Conservation (phyloP, 1,140 invertebrate species). For the Battus philenor region DNA sequence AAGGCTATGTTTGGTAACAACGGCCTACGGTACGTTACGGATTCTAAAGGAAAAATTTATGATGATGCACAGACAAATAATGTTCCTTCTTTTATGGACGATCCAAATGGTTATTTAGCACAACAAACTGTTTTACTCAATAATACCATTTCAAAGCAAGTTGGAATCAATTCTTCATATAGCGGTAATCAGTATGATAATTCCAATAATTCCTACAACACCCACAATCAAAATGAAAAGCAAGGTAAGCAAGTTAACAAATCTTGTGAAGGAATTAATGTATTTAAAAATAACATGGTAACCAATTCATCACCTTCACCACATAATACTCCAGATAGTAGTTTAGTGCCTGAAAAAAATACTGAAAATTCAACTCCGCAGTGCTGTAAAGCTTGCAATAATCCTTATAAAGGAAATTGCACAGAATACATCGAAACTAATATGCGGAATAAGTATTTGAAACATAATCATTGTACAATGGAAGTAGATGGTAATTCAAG, state of each 20-base stretch:
- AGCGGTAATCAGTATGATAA: constrained; percentile 50
- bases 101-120: constrained; percentile 91
- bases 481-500: constrained; percentile 50
- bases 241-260: constrained; percentile 32
- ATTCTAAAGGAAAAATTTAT: constrained; percentile 41
- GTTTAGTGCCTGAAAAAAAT: constrained; percentile 66
- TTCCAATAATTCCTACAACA: constrained; percentile 28
- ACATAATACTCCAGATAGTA: constrained; percentile 76
- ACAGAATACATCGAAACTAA: constrained; percentile 46
- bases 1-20: constrained; percentile 53
- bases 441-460: constrained; percentile 47
- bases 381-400: constrained; percentile 63
- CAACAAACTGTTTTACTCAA: constrained; percentile 90
- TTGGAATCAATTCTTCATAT: constrained; percentile 70
- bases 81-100: constrained; percentile 85
- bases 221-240: constrained; percentile 39
- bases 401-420: constrained; percentile 52
- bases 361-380: constrained; percentile 34
- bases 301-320: constrained; percentile 59
- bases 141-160: constrained; percentile 87
- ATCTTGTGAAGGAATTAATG: constrained; percentile 35
- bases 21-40: constrained; percentile 49
- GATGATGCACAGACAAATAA: constrained; percentile 49
- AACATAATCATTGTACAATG: constrained; percentile 48
- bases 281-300: constrained; percentile 53